These are phyloP conservation scores for Drosophila koepferae DNA, from an alignment of 2,888 invertebrate genomes.

Conservation along the genomic window DNA sequence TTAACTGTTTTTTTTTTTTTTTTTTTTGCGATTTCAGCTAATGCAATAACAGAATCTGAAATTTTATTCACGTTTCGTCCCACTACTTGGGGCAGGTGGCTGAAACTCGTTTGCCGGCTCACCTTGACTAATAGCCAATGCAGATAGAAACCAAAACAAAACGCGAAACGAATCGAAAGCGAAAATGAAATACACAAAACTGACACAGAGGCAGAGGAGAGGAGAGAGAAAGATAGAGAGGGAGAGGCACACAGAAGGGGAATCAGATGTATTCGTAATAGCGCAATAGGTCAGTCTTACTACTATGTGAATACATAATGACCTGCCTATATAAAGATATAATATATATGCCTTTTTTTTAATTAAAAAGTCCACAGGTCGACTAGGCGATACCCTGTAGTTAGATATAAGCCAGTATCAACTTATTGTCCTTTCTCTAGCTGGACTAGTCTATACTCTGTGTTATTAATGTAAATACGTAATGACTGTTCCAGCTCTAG, in stretches of 20 bases:
- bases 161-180: conserved; percentile 20
- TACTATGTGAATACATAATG: conserved; percentile 29
- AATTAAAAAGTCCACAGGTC: neutral
- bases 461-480: neutral
- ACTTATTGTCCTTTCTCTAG: neutral
- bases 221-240: neutral
- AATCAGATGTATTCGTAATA: conserved; percentile 1
- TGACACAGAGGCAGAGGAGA: neutral
- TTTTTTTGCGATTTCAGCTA: neutral
- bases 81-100: conserved; percentile 22
- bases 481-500: too few relatives aligned
- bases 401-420: neutral
- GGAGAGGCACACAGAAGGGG: neutral
- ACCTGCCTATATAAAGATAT: neutral
- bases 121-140: conserved; percentile 62
- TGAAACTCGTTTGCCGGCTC: conserved; percentile 49
- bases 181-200: conserved; percentile 34
- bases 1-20: conserved; percentile 16
- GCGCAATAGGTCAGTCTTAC: conserved; percentile 36
- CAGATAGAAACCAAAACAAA: conserved; percentile 44
- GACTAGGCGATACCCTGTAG: conserved; percentile 20
- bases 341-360: neutral
- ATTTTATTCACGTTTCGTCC: conserved; percentile 35
- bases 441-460: neutral
- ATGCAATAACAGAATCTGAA: conserved; percentile 45